Evolutionary conservation across 2,888 invertebrate species (phyloP).

Genomic region (Caenorhabditis uteleia): DNA sequence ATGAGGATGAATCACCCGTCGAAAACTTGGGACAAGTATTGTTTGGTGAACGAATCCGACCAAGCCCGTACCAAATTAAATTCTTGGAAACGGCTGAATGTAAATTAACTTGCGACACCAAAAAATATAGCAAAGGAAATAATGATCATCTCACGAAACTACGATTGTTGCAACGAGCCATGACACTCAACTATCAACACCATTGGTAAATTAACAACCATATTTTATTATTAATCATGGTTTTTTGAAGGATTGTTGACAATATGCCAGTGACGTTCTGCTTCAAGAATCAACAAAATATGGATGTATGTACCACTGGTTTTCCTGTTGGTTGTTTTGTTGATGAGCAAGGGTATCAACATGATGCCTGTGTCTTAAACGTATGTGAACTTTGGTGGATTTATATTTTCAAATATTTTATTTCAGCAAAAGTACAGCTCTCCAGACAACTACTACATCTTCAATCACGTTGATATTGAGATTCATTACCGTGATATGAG

Average conservation of each 20-base stretch:
- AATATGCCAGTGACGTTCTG: constrained; percentile 99
- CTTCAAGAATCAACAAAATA: constrained; percentile 74
- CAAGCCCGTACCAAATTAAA: constrained; percentile 85
- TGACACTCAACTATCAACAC: constrained; percentile 93
- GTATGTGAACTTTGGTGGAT: constrained; percentile 57
- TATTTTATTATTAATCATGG: no score
- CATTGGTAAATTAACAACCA: no score
- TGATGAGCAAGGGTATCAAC: constrained; percentile 74
- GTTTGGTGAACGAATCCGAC: constrained; percentile 96
- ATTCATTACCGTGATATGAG: constrained; percentile 86
- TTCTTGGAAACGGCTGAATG: constrained; percentile 80
- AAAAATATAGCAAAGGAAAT: constrained; percentile 77
- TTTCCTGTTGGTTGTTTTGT: constrained; percentile 97
- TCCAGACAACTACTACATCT: constrained; percentile 84
- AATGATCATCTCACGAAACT: constrained; percentile 76
- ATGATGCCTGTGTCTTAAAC: constrained; percentile 73
- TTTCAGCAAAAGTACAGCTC: constrained; percentile 66
- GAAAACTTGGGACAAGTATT: constrained; percentile 98
- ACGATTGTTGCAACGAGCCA: constrained; percentile 86
- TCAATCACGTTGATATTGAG: constrained; percentile 92
- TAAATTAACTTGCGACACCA: constrained; percentile 73
- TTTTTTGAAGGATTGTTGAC: constrained; percentile 75
- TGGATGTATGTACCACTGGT: constrained; percentile 82
- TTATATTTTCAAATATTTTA: constrained; percentile 1
- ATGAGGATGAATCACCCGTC: constrained; percentile 83